Conservation (phyloP, 1,140 invertebrate genomes). For the Phocides pigmalion region DNA sequence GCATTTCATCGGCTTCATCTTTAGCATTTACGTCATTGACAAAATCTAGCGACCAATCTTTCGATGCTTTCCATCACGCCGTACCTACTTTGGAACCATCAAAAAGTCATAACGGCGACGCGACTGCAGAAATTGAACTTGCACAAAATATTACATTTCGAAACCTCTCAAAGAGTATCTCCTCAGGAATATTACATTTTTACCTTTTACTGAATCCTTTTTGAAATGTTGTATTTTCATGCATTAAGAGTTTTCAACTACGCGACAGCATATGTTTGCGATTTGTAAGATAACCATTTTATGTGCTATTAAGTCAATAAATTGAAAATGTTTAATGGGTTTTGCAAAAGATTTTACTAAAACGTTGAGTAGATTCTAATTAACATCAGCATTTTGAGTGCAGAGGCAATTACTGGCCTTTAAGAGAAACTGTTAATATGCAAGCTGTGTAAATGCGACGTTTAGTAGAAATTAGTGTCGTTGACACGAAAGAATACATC, state of each 20-base stretch:
- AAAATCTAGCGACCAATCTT: conserved; percentile 1
- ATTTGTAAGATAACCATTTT: neutral
- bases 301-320: neutral
- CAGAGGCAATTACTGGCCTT: neutral
- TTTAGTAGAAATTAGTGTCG: conserved; percentile 9
- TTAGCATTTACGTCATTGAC: neutral
- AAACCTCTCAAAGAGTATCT: conserved; percentile 5
- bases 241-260: conserved; percentile 8
- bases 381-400: neutral
- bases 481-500: neutral
- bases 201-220: conserved; percentile 9
- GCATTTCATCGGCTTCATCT: neutral
- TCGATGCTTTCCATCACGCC: neutral
- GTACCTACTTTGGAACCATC: neutral
- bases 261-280: conserved; percentile 1
- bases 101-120: conserved; percentile 19
- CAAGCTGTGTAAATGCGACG: conserved; percentile 3
- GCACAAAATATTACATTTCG: conserved; percentile 20
- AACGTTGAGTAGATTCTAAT: too few relatives aligned
- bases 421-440: conserved; percentile 9
- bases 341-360: neutral
- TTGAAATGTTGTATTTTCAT: conserved; percentile 9
- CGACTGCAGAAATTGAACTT: conserved; percentile 25
- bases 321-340: neutral
- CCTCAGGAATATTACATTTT: conserved; percentile 9